A percentile compares a stretch with the other conserved stretches of the same genome.
Conservation (phyloP, 2,888 invertebrate species). For the Drosophila acutilabella region DNA sequence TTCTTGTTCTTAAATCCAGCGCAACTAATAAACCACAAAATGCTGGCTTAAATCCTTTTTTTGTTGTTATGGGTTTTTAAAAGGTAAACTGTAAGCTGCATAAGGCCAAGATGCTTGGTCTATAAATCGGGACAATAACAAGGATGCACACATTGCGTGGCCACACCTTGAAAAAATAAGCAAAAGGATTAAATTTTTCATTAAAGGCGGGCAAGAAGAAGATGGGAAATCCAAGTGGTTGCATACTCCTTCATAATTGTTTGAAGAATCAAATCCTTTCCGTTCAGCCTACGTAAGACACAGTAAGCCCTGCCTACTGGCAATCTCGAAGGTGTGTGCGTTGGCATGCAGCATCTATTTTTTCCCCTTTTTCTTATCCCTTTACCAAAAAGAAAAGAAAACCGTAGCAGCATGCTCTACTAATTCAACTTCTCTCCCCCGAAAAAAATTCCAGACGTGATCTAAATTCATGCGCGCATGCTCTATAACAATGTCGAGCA, state of each 20-base stretch:
- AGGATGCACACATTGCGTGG: conserved; percentile 61
- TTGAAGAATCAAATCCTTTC: conserved; percentile 58
- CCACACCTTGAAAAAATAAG: conserved; percentile 81
- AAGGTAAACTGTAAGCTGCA: conserved; percentile 35
- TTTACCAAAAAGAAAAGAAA: conserved; percentile 26
- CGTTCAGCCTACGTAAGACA: conserved; percentile 70
- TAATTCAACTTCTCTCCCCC: conserved; percentile 41
- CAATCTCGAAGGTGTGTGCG: conserved; percentile 56
- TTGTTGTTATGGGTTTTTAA: conserved; percentile 15
- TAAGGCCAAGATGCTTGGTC: conserved; percentile 42
- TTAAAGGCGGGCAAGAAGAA: not conserved
- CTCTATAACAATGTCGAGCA: conserved; percentile 37
- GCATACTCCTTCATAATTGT: conserved; percentile 61
- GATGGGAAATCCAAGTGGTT: conserved; percentile 46
- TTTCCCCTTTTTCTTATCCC: conserved; percentile 35
- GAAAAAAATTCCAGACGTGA: not conserved
- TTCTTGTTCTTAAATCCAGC: conserved; percentile 75
- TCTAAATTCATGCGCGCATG: conserved; percentile 39
- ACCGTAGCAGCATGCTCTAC: conserved; percentile 45
- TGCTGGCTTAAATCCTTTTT: conserved; percentile 70
- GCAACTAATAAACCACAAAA: conserved; percentile 77
- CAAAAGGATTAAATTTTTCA: conserved; percentile 73
- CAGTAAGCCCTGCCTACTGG: conserved; percentile 11
- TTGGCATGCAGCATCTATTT: conserved; percentile 49
- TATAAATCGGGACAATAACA: conserved; percentile 69